A percentile compares a stretch with the other conserved stretches of the same genome.
Evolutionary conservation across 2,888 invertebrate species (phyloP).

Genomic region (Caenorhabditis japonica): DNA sequence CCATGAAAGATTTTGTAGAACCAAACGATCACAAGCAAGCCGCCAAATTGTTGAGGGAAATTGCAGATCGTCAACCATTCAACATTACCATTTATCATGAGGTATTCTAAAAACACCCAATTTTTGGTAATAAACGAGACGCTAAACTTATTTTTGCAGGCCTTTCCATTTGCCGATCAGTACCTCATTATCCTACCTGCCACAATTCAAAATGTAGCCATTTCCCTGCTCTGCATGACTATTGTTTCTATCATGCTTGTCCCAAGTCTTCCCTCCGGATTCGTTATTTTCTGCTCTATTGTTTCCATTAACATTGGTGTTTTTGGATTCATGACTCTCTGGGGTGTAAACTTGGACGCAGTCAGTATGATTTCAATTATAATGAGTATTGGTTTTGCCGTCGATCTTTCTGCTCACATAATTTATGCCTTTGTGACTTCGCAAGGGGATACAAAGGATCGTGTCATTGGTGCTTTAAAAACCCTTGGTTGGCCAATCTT

Average conservation of each 20-base stretch:
- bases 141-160: conserved; percentile 39
- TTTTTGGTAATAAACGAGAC: not conserved
- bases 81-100: conserved; percentile 61
- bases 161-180: conserved; percentile 77
- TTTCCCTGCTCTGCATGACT: conserved; percentile 87
- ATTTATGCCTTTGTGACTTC: conserved; percentile 95
- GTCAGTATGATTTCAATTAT: conserved; percentile 93
- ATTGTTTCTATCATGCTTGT: conserved; percentile 92
- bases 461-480: conserved; percentile 88
- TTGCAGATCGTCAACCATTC: conserved; percentile 72
- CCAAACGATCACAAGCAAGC: conserved; percentile 76
- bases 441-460: conserved; percentile 85
- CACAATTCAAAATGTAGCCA: conserved; percentile 84
- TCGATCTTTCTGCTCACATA: conserved; percentile 90
- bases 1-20: conserved; percentile 75
- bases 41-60: conserved; percentile 68
- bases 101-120: conserved; percentile 20
- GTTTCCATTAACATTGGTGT: conserved; percentile 93
- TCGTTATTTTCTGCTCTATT: conserved; percentile 92
- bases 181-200: conserved; percentile 76
- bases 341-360: conserved; percentile 87
- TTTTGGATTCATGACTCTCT: conserved; percentile 92
- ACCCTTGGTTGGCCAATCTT: conserved; percentile 91
- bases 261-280: conserved; percentile 80
- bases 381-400: conserved; percentile 96